A percentile compares a stretch with the other conserved stretches of the same genome.
These are phyloP conservation scores for Slavum lentiscoides DNA, from an alignment of 2,888 invertebrate species.

Conservation along the genomic window DNA sequence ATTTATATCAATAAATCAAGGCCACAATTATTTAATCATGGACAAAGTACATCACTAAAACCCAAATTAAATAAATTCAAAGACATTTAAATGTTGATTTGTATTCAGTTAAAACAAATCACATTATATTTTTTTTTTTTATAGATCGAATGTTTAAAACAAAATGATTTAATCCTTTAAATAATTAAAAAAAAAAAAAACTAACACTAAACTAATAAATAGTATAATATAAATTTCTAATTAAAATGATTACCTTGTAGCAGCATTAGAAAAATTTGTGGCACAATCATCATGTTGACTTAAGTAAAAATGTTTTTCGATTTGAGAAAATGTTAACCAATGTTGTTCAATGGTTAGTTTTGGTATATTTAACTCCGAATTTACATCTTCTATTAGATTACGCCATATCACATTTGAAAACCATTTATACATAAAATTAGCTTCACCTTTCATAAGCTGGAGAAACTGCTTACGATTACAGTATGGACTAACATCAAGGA, in stretches of 20 bases:
- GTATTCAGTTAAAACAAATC: too few relatives aligned
- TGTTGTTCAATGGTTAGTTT: slow-evolving; percentile 66
- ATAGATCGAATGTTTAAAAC: too few relatives aligned
- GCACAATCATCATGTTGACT: slow-evolving; percentile 65
- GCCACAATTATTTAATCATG: too few relatives aligned
- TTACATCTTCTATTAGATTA: slow-evolving; percentile 69
- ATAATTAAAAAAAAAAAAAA: not conserved
- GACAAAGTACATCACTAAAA: too few relatives aligned
- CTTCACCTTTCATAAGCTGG: slow-evolving; percentile 64
- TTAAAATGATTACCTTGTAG: slow-evolving; percentile 8
- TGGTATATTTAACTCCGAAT: slow-evolving; percentile 71
- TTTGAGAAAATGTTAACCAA: slow-evolving; percentile 69
- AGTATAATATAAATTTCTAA: not conserved
- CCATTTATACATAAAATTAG: slow-evolving; percentile 63
- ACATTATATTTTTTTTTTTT: too few relatives aligned
- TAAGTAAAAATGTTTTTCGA: slow-evolving; percentile 76
- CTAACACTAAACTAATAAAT: not conserved
- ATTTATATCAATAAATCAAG: too few relatives aligned
- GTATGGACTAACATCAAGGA: slow-evolving; percentile 67
- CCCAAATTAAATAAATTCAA: too few relatives aligned
- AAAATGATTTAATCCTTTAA: too few relatives aligned
- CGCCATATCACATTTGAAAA: slow-evolving; percentile 70
- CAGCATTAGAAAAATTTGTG: slow-evolving; percentile 61
- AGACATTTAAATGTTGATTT: too few relatives aligned
- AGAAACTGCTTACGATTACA: slow-evolving; percentile 58